Evolutionary conservation across 2,797 vertebrate species (phyloP), one percentile per base, ranked within the genome.

Genomic region (Amniataba percoides): DNA sequence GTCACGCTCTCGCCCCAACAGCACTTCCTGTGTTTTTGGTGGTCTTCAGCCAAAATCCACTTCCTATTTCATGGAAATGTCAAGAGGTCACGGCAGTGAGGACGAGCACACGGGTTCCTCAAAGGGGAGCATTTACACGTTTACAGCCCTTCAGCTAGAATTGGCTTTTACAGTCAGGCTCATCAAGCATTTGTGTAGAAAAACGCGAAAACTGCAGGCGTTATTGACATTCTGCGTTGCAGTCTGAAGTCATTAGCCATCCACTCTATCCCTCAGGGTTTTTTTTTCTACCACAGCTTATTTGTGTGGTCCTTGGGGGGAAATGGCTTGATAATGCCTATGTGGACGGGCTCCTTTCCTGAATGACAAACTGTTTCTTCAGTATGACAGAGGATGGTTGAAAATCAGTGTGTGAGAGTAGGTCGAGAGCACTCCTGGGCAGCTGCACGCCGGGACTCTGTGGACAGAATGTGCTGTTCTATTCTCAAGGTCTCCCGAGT

Each of bases 11-110:
- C 60, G 49, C 49, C 23, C 45, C 11, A 11, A 56, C 70, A 48
- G 21, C 3, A 11, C 82, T 83, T 87, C 87, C 87, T 86, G 83
- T 90, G 78, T 82, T 89, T 82, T 85, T 72, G 23, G 65, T 86
- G 87, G 85, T 78, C 31, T 18, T 71, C 9, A 46, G 82, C 87
- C 81, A 85, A 86, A 74, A 74, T 85, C 66, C 74, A 83, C 80
- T 87, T 93, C 77, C 71, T 2, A 10, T 61, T 18, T 73, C 23
- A 43, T 12, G 62, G 45, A 77, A 71, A 75, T 80, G 45, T 83
- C 23, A 61, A 31, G 27, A 78, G 84, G 74, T 82, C 69, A 49
- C 0, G 0, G 48, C 3, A 36, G 40, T 7, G 60, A 70, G 63
- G 78, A 80, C 59, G 63, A 74, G 52, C 60, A 81, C 56, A 78